phyloP scores from a whole-genome alignment of 1,140 invertebrate species.

The Gyrodactylus salaris region DNA sequence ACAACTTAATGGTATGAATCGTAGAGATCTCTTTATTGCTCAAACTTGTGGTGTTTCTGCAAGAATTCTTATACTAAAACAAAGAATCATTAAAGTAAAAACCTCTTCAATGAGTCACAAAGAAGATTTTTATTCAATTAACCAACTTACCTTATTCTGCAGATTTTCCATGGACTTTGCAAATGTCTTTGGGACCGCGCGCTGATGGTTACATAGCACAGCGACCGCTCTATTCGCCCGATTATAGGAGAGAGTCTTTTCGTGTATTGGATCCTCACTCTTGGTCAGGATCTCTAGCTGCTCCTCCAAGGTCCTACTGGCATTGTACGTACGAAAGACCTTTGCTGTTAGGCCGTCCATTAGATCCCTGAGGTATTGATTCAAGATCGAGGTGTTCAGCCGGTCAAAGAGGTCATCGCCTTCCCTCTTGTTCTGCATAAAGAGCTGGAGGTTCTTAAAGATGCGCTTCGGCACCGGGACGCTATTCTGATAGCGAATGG shows the following conservation, averaged over 20 bases:
- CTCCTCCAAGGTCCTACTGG: constrained; percentile 75
- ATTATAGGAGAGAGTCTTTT: constrained; percentile 65
- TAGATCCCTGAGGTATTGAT: constrained; percentile 78
- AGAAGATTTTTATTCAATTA: neutral
- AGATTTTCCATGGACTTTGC: constrained; percentile 94
- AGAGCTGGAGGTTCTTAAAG: constrained; percentile 84
- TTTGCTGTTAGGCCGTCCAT: constrained; percentile 97
- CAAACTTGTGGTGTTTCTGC: too few species aligned
- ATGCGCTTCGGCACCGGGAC: constrained; percentile 86
- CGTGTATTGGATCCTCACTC: constrained; percentile 24
- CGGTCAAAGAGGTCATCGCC: constrained; percentile 93
- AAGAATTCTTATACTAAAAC: too few species aligned
- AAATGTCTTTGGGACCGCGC: constrained; percentile 64
- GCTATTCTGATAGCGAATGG: constrained; percentile 76
- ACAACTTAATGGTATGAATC: too few species aligned
- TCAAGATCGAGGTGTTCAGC: constrained; percentile 45
- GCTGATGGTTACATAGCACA: constrained; percentile 97
- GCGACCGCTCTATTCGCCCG: constrained; percentile 87
- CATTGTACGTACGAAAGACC: constrained; percentile 98
- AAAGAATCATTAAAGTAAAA: too few species aligned
- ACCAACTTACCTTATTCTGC: constrained; percentile 35
- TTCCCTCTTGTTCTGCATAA: constrained; percentile 74
- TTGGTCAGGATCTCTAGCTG: constrained; percentile 69
- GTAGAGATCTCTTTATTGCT: too few species aligned
- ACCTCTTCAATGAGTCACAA: too few species aligned